Evolutionary conservation across 2,113 vertebrate genomes (phyloP).

Genomic region (Passer montanus): DNA sequence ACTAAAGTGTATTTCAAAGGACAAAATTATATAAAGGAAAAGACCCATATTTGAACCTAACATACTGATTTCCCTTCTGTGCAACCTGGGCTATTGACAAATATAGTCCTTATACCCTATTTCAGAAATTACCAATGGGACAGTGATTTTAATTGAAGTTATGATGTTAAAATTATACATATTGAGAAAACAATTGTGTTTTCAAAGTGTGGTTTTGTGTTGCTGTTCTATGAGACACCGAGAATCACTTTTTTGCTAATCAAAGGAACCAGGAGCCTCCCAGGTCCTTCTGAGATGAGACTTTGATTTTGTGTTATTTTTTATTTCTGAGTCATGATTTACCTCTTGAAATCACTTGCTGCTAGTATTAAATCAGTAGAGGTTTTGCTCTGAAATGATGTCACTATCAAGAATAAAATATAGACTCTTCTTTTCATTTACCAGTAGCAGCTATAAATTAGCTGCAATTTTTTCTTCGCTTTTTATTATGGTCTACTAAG

Average conservation of each 20-base stretch:
- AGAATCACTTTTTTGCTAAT: neutral
- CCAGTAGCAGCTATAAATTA: neutral
- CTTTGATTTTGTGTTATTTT: neutral
- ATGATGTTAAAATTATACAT: neutral
- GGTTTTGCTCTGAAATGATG: neutral
- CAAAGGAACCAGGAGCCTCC: neutral
- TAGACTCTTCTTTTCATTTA: neutral
- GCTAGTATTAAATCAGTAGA: neutral
- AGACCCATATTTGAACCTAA: neutral
- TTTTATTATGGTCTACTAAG: neutral
- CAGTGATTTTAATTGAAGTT: neutral
- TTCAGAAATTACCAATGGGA: neutral
- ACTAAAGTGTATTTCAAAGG: neutral
- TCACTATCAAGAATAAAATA: neutral
- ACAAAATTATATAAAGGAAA: neutral
- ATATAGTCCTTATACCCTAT: neutral
- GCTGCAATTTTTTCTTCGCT: neutral
- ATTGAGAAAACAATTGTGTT: neutral
- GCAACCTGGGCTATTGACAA: neutral
- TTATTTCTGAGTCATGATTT: neutral
- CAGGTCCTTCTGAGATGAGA: neutral
- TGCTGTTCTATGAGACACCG: neutral
- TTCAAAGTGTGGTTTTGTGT: neutral
- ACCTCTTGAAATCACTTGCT: neutral
- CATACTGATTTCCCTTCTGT: neutral